A percentile compares a stretch with the other conserved stretches of the same genome.
These are phyloP conservation scores for Trachelus tabidus DNA, from an alignment of 2,888 invertebrate species.

Conservation along the genomic window DNA sequence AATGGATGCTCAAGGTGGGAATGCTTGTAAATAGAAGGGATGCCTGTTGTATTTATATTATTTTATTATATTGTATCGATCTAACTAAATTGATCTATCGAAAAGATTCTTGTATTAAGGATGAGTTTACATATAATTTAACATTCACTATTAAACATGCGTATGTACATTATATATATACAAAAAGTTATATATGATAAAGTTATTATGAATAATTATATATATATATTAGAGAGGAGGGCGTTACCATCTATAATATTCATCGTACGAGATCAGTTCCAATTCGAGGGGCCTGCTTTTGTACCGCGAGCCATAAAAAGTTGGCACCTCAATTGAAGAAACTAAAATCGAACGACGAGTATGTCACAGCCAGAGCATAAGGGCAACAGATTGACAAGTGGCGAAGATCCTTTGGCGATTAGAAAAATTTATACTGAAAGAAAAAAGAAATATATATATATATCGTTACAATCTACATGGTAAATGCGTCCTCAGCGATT, in stretches of 20 bases:
- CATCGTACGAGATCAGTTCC: not conserved
- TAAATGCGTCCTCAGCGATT: not conserved
- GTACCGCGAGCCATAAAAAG: not conserved
- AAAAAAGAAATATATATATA: not conserved
- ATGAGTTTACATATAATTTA: constrained; percentile 26
- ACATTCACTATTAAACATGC: not conserved
- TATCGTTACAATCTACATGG: not conserved
- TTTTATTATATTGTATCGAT: constrained; percentile 20
- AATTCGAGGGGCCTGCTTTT: not conserved
- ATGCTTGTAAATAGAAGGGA: constrained; percentile 47
- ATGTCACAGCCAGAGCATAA: not conserved
- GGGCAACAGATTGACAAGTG: not conserved
- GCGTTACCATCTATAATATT: not conserved
- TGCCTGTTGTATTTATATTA: constrained; percentile 51
- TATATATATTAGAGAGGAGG: not conserved
- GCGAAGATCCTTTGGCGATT: not conserved
- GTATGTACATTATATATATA: not conserved
- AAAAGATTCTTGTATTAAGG: constrained; percentile 13
- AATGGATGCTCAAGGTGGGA: not conserved
- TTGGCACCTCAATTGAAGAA: not conserved
- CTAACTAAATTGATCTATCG: constrained; percentile 22
- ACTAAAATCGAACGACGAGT: not conserved
- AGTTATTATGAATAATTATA: not conserved
- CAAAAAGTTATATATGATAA: not conserved
- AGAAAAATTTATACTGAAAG: not conserved